phyloP scores from a whole-genome alignment of 2,888 invertebrate genomes.

The Napeogenes sylphis region DNA sequence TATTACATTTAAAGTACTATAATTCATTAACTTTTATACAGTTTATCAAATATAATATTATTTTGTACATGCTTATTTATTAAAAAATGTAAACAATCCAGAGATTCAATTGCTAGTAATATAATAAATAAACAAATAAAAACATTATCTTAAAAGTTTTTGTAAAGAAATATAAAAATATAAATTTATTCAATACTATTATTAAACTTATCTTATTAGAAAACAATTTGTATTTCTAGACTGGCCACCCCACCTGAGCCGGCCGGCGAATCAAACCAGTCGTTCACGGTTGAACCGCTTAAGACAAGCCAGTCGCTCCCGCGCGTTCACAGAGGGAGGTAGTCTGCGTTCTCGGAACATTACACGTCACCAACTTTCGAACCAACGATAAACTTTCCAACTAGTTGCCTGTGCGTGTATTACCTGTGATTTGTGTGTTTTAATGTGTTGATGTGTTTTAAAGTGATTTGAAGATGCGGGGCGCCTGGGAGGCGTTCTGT shows the following conservation, averaged over 20 bases:
- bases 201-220: no score
- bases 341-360: conserved; percentile 35
- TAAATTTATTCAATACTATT: no score
- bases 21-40: no score
- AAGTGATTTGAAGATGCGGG: conserved; percentile 65
- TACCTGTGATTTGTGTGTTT: conserved; percentile 48
- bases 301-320: conserved; percentile 50
- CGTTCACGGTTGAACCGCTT: conserved; percentile 39
- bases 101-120: no score
- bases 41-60: no score
- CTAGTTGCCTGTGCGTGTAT: conserved; percentile 32
- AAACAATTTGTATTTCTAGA: conserved; percentile 16
- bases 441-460: conserved; percentile 68
- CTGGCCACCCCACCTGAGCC: conserved; percentile 51
- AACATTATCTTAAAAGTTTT: no score
- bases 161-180: no score
- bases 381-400: conserved; percentile 53
- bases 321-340: conserved; percentile 41
- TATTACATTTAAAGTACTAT: no score
- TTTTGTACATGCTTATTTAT: no score
- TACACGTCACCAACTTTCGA: conserved; percentile 70
- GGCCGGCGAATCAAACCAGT: conserved; percentile 27
- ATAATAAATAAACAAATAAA: no score
- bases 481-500: conserved; percentile 72
- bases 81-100: no score